A percentile compares a stretch with the other conserved stretches of the same genome.
phyloP scores from a whole-genome alignment of 2,113 vertebrate genomes.

The Sphaerodactylus townsendi region DNA sequence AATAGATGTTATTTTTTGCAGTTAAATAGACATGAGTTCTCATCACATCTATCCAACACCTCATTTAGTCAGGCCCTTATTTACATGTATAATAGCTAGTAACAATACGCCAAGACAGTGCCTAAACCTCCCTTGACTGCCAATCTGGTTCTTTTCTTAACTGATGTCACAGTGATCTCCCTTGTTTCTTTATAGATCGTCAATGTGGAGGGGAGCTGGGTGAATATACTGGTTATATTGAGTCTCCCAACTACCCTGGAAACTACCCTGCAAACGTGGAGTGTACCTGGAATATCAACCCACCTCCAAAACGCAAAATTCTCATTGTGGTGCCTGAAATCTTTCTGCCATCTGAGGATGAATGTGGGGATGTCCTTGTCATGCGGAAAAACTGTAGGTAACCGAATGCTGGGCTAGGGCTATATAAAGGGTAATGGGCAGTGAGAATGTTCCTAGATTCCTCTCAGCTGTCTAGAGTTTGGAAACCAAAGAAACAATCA shows the following conservation, averaged over 20 bases:
- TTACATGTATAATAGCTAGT: too few species aligned
- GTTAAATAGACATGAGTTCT: too few species aligned
- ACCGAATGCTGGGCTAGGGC: slow-evolving; percentile 43
- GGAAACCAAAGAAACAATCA: background rate
- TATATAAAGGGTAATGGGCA: background rate
- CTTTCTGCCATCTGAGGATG: slow-evolving; percentile 96
- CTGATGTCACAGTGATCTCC: background rate
- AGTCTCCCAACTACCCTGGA: slow-evolving; percentile 98
- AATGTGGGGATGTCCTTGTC: slow-evolving; percentile 95
- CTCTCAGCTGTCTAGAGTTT: background rate
- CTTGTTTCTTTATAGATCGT: slow-evolving; percentile 79
- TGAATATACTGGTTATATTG: slow-evolving; percentile 95
- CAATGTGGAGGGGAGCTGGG: slow-evolving; percentile 96
- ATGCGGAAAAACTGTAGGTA: slow-evolving; percentile 99
- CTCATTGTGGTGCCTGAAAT: slow-evolving; percentile 97
- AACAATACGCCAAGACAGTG: background rate
- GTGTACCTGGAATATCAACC: slow-evolving; percentile 98
- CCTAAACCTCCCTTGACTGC: rapidly evolving
- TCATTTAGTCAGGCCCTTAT: too few species aligned
- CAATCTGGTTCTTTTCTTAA: background rate
- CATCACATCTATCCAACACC: too few species aligned
- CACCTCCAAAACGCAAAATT: slow-evolving; percentile 96
- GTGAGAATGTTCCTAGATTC: background rate
- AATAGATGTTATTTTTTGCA: too few species aligned
- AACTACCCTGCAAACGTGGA: slow-evolving; percentile 95